phyloP scores from a whole-genome alignment of 2,888 invertebrate genomes.

The Phrixothrix hirtus region DNA sequence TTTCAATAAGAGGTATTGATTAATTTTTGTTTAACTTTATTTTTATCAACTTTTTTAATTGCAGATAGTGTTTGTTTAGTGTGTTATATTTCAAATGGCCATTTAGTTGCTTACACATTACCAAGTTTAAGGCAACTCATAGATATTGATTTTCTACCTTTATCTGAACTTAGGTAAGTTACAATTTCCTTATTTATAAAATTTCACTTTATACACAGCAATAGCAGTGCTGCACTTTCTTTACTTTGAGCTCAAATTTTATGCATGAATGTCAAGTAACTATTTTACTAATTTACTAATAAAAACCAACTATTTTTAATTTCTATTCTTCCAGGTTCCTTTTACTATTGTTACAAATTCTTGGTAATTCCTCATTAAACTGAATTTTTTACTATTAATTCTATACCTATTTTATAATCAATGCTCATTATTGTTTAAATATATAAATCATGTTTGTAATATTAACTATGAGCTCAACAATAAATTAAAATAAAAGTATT shows the following conservation, averaged over 20 bases:
- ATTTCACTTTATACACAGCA: constrained; percentile 20
- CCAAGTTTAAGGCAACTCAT: constrained; percentile 92
- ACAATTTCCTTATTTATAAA: too few relatives aligned
- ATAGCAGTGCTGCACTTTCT: constrained; percentile 33
- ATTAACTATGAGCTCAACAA: too few relatives aligned
- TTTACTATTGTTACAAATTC: too few relatives aligned
- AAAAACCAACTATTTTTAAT: constrained; percentile 10
- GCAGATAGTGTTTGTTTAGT: constrained; percentile 93
- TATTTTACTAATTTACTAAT: constrained; percentile 14
- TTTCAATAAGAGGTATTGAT: constrained; percentile 82
- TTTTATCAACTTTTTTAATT: constrained; percentile 41
- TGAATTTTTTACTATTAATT: too few relatives aligned
- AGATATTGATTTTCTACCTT: constrained; percentile 92
- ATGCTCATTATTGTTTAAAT: too few relatives aligned
- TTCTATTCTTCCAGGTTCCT: not conserved
- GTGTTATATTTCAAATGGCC: constrained; percentile 93
- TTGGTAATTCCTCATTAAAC: too few relatives aligned
- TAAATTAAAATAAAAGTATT: too few relatives aligned
- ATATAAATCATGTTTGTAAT: too few relatives aligned
- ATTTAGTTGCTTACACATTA: constrained; percentile 90
- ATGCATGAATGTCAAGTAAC: constrained; percentile 24
- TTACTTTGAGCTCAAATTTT: constrained; percentile 35
- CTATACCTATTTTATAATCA: too few relatives aligned
- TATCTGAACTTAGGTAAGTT: constrained; percentile 87
- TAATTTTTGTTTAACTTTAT: not conserved